Evolutionary conservation across 2,888 invertebrate species (phyloP).

Genomic region (Trissoscelio sp.): DNA sequence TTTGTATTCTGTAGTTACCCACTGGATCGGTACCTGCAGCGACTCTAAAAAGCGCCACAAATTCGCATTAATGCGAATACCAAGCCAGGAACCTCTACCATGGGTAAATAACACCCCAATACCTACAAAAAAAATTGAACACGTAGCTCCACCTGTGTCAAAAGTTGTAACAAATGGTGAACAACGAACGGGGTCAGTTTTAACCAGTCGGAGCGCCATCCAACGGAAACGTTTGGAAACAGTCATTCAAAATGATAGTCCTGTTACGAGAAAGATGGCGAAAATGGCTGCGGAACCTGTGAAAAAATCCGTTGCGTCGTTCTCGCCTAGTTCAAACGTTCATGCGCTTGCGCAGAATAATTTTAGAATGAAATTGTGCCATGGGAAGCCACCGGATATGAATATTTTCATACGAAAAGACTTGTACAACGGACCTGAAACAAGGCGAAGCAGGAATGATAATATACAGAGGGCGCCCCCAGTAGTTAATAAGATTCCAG

Average conservation of each 20-base stretch:
- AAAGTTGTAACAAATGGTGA: background rate
- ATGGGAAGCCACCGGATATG: constrained; percentile 75
- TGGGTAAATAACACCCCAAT: constrained; percentile 67
- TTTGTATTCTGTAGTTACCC: constrained; percentile 76
- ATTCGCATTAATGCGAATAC: constrained; percentile 76
- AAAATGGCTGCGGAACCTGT: background rate
- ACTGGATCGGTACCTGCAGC: constrained; percentile 77
- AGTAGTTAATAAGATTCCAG: background rate
- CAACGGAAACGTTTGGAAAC: background rate
- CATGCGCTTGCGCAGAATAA: constrained; percentile 34
- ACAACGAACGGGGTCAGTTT: too few relatives aligned
- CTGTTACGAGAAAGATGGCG: background rate
- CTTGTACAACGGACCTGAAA: constrained; percentile 58
- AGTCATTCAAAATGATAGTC: background rate
- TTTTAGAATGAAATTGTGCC: constrained; percentile 48
- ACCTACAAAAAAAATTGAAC: background rate
- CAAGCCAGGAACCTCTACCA: constrained; percentile 74
- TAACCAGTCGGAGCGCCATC: background rate
- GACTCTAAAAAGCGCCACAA: constrained; percentile 75
- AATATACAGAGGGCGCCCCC: background rate
- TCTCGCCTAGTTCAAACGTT: constrained; percentile 7
- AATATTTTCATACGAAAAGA: constrained; percentile 81
- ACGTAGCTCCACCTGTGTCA: constrained; percentile 6
- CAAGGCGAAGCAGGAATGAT: background rate
- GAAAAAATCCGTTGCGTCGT: background rate